These are phyloP conservation scores for Cromileptes altivelis DNA, from an alignment of 2,113 vertebrate species.

Conservation along the genomic window DNA sequence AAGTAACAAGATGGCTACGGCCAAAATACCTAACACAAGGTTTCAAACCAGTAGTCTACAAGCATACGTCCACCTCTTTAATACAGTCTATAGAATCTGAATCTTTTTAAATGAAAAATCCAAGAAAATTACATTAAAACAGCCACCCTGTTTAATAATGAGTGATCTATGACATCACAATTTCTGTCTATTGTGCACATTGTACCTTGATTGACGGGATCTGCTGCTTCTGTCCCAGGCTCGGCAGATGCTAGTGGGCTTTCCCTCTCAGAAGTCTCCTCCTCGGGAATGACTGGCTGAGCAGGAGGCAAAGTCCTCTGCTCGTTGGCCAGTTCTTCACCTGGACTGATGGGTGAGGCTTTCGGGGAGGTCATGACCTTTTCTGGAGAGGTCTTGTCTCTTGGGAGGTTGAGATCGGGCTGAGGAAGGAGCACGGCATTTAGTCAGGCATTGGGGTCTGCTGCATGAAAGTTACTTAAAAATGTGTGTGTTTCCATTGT, in stretches of 20 bases:
- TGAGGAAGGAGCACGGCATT: constrained; percentile 34
- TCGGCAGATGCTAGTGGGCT: constrained; percentile 33
- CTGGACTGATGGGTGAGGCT: constrained; percentile 43
- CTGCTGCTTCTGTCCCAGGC: constrained; percentile 29
- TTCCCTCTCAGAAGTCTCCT: constrained; percentile 21
- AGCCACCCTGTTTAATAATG: background rate
- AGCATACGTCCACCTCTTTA: too few relatives aligned
- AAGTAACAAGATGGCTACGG: too few relatives aligned
- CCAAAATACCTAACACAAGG: too few relatives aligned
- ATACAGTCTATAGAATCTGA: background rate
- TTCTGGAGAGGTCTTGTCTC: constrained; percentile 62
- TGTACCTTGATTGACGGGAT: constrained; percentile 59
- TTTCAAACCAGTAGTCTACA: too few relatives aligned
- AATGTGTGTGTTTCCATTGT: background rate
- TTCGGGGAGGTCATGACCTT: constrained; percentile 49
- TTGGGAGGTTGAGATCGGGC: constrained; percentile 62
- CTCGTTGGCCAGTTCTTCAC: constrained; percentile 55
- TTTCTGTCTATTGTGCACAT: background rate
- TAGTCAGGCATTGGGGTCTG: background rate
- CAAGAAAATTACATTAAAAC: background rate
- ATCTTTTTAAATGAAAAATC: background rate
- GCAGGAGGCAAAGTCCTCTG: constrained; percentile 54
- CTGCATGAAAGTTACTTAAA: background rate
- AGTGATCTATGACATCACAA: background rate
- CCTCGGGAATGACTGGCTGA: constrained; percentile 64